These are phyloP conservation scores for Psittacula derbiana DNA, from an alignment of 2,797 vertebrate genomes.

Conservation along the genomic window DNA sequence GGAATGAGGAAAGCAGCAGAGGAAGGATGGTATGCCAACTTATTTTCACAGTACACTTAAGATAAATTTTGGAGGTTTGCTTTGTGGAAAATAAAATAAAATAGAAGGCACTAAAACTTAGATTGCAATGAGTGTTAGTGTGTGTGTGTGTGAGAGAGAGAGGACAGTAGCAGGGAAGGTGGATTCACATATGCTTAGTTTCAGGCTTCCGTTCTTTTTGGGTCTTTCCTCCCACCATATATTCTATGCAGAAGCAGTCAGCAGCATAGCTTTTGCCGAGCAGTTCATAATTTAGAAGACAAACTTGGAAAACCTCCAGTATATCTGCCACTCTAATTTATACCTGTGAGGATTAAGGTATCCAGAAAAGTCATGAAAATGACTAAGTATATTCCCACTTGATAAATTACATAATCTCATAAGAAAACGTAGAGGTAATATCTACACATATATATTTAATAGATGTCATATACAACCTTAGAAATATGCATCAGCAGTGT, in stretches of 20 bases:
- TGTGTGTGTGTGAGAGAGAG: no score
- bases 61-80: neutral
- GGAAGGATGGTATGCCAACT: neutral
- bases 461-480: neutral
- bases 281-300: slow-evolving; percentile 45
- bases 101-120: neutral
- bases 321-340: slow-evolving; percentile 63
- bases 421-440: slow-evolving; percentile 30
- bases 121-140: neutral
- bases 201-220: neutral
- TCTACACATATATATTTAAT: slow-evolving; percentile 23
- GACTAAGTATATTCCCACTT: slow-evolving; percentile 45
- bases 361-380: slow-evolving; percentile 49
- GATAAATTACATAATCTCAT: slow-evolving; percentile 48
- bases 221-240: neutral
- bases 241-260: neutral
- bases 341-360: slow-evolving; percentile 49
- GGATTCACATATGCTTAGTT: neutral
- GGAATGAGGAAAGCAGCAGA: neutral
- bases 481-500: neutral
- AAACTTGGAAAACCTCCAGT: slow-evolving; percentile 31
- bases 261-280: neutral
- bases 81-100: neutral
- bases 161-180: neutral
- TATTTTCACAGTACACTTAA: neutral